Conservation (phyloP, 2,888 invertebrate genomes). For the Ethmia dodecea region DNA sequence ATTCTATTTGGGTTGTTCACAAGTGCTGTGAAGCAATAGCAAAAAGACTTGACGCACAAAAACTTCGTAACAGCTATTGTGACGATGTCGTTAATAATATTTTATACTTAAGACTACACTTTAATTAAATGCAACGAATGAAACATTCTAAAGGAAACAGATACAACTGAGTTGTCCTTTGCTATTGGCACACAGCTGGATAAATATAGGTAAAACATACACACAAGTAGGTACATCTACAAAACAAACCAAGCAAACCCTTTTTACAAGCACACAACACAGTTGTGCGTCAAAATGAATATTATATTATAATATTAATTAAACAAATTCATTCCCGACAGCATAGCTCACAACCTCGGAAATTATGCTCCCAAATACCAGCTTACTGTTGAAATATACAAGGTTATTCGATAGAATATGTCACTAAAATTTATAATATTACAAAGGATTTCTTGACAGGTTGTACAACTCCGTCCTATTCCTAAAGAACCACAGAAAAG, state of each 20-base stretch:
- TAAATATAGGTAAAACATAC: constrained; percentile 60
- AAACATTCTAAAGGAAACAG: constrained; percentile 37
- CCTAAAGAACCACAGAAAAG: no score
- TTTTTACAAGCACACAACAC: constrained; percentile 69
- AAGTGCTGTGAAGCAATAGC: constrained; percentile 62
- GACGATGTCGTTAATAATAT: constrained; percentile 43
- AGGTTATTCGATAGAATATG: constrained; percentile 41
- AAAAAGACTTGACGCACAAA: constrained; percentile 37
- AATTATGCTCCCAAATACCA: constrained; percentile 77
- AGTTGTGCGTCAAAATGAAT: constrained; percentile 66
- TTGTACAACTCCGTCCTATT: no score
- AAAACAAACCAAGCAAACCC: constrained; percentile 68
- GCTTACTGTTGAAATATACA: constrained; percentile 64
- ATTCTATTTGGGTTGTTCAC: constrained; percentile 61
- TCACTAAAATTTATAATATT: no score
- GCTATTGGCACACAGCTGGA: constrained; percentile 66
- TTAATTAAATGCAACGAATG: constrained; percentile 66
- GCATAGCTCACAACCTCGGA: constrained; percentile 75
- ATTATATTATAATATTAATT: constrained; percentile 50
- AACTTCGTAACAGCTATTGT: constrained; percentile 39
- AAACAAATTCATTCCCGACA: constrained; percentile 73
- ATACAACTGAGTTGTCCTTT: constrained; percentile 47
- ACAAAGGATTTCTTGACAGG: no score
- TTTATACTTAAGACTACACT: constrained; percentile 59
- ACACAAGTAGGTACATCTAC: constrained; percentile 61